These are phyloP conservation scores for Nysson spinosus DNA, from an alignment of 2,888 invertebrate species.

Conservation along the genomic window DNA sequence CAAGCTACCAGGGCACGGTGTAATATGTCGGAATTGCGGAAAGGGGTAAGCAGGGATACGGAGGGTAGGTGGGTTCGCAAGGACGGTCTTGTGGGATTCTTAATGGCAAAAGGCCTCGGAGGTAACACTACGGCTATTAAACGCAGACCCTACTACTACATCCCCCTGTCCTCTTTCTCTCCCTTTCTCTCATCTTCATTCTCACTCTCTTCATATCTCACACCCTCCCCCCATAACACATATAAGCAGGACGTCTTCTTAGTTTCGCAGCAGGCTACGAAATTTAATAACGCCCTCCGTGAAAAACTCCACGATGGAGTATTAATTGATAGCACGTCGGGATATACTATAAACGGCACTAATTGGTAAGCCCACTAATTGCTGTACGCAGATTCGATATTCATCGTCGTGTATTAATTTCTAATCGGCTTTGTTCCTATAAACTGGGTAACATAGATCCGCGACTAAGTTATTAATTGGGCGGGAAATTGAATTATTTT, in stretches of 20 bases:
- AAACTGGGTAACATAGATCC: no score
- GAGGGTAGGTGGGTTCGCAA: slow-evolving; percentile 42
- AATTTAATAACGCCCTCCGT: slow-evolving; percentile 16
- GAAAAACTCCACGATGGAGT: background rate
- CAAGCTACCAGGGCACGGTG: slow-evolving; percentile 59
- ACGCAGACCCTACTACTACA: slow-evolving; percentile 59
- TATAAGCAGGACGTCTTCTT: slow-evolving; percentile 2
- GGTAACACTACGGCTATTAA: slow-evolving; percentile 74
- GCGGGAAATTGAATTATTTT: no score
- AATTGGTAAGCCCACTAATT: no score
- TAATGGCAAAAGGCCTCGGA: slow-evolving; percentile 72
- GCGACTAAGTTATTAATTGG: no score
- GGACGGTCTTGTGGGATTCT: slow-evolving; percentile 74
- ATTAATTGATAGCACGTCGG: background rate
- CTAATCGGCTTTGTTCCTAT: no score
- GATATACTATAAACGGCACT: no score
- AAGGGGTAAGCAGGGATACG: slow-evolving; percentile 37
- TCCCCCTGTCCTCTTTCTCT: slow-evolving; percentile 14
- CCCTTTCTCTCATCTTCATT: background rate
- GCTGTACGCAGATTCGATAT: no score
- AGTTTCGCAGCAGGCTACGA: slow-evolving; percentile 7
- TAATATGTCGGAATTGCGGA: slow-evolving; percentile 64
- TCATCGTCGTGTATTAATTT: no score
- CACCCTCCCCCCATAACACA: background rate
- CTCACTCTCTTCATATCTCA: background rate